Evolutionary conservation across 1,140 invertebrate species (phyloP).

Genomic region (Tetraneura akinire): DNA sequence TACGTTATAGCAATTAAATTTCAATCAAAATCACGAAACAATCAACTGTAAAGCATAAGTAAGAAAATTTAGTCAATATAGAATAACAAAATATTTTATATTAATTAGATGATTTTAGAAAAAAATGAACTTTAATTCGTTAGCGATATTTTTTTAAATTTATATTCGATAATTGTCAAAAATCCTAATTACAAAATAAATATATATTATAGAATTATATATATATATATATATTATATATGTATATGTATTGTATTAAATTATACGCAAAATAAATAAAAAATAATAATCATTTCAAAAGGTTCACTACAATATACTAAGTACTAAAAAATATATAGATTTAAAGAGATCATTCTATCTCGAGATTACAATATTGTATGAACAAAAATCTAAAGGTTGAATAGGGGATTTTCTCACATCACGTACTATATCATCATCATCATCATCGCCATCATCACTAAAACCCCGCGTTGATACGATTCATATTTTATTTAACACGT

Average conservation of each 20-base stretch:
- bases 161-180: too few species aligned
- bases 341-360: not conserved
- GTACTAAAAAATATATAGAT: not conserved
- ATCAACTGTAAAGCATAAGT: not conserved
- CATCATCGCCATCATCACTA: not conserved
- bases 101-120: too few species aligned
- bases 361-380: not conserved
- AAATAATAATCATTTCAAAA: not conserved
- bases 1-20: slow-evolving; percentile 23
- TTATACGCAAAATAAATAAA: not conserved
- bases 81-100: too few species aligned
- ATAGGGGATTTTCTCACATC: not conserved
- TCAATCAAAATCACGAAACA: not conserved
- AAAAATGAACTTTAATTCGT: too few species aligned
- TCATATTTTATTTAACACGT: slow-evolving; percentile 27
- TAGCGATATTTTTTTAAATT: too few species aligned
- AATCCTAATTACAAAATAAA: too few species aligned
- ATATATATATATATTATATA: too few species aligned
- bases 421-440: not conserved
- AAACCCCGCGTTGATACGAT: not conserved
- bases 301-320: not conserved
- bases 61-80: not conserved
- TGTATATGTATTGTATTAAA: too few species aligned
- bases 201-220: too few species aligned
- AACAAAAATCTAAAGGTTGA: slow-evolving; percentile 33